Conservation (phyloP, 2,797 vertebrate species). For the Clarias laeviceps region DNA sequence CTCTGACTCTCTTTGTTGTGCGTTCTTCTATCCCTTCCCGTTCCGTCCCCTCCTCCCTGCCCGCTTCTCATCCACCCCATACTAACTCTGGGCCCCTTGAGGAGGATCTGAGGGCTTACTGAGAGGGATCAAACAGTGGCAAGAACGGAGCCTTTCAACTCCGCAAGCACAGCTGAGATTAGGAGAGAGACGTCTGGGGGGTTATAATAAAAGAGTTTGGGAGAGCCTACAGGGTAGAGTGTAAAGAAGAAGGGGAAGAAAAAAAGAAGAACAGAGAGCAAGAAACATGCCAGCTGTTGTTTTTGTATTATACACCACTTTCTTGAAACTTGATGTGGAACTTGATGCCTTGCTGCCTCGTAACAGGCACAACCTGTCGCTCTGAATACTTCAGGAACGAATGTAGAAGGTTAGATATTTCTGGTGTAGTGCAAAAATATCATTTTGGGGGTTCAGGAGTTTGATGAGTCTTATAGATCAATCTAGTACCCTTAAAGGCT, state of each 20-base stretch:
- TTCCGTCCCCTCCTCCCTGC: background rate
- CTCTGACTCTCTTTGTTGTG: conserved; percentile 53
- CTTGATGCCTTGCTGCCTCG: background rate
- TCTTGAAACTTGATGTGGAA: conserved; percentile 17
- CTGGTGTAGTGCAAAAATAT: background rate
- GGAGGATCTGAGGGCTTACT: conserved; percentile 47
- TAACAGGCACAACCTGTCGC: background rate
- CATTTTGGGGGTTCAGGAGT: background rate
- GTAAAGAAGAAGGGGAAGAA: background rate
- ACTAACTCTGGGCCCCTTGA: conserved; percentile 39
- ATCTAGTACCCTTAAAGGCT: background rate
- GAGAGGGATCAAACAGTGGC: conserved; percentile 51
- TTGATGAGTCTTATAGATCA: background rate
- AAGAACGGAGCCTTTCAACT: conserved; percentile 50
- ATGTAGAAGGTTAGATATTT: background rate
- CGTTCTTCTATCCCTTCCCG: background rate
- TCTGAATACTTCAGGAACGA: background rate
- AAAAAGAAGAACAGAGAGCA: conserved; percentile 30
- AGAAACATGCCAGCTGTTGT: conserved; percentile 26
- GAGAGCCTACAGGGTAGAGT: conserved; percentile 13
- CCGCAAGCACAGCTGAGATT: conserved; percentile 44
- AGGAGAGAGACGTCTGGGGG: conserved; percentile 47
- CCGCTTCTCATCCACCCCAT: background rate
- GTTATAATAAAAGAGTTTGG: conserved; percentile 40
- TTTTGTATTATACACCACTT: conserved; percentile 1